A percentile compares a stretch with the other conserved stretches of the same genome.
Evolutionary conservation across 1,140 invertebrate genomes (phyloP).

Genomic region (Lordiphosa clarofinis): DNA sequence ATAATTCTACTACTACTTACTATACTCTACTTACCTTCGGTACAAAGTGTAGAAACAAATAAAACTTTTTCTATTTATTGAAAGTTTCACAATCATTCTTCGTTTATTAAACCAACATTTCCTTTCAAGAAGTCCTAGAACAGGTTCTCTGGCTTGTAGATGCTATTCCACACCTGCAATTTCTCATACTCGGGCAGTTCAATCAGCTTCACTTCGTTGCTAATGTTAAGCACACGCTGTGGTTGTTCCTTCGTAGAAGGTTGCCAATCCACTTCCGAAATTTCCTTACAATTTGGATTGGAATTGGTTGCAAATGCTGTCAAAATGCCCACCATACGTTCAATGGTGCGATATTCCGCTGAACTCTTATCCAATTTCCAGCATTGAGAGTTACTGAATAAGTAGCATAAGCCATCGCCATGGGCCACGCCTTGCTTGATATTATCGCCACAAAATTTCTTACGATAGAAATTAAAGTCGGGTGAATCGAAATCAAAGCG

Average conservation of each 20-base stretch:
- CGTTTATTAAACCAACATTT: too few relatives aligned
- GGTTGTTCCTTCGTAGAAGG: conserved; percentile 52
- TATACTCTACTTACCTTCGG: too few relatives aligned
- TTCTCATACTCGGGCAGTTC: conserved; percentile 79
- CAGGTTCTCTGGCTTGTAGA: conserved; percentile 45
- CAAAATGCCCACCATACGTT: conserved; percentile 76
- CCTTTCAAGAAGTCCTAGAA: neutral
- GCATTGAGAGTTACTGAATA: conserved; percentile 81
- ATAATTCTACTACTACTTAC: too few relatives aligned
- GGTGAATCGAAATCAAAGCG: conserved; percentile 79
- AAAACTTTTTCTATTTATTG: too few relatives aligned
- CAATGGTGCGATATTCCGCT: conserved; percentile 70
- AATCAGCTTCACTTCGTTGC: conserved; percentile 59
- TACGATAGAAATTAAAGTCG: conserved; percentile 63
- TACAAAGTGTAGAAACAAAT: too few relatives aligned
- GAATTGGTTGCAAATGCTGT: conserved; percentile 78
- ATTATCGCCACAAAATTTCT: conserved; percentile 68
- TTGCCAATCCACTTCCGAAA: conserved; percentile 43
- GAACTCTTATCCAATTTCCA: conserved; percentile 71
- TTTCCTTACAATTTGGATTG: conserved; percentile 62
- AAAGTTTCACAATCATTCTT: too few relatives aligned
- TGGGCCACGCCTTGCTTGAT: conserved; percentile 80
- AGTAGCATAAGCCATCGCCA: conserved; percentile 84
- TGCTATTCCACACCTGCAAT: conserved; percentile 77
- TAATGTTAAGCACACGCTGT: conserved; percentile 76